phyloP scores from a whole-genome alignment of 1,140 invertebrate genomes.

The Micrasema minimum region DNA sequence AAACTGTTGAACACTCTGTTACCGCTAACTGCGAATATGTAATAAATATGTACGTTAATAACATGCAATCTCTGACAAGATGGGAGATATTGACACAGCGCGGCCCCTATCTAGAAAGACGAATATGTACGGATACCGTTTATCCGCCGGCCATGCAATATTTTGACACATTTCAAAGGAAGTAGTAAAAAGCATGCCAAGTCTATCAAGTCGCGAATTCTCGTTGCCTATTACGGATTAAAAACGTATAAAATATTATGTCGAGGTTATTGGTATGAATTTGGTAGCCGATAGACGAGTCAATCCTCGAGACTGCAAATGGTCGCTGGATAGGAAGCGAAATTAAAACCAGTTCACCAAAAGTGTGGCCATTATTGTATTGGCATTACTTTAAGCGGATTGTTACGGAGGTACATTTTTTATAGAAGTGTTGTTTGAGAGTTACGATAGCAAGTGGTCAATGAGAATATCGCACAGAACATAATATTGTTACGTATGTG shows the following conservation, averaged over 20 bases:
- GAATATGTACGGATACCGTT: neutral
- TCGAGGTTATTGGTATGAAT: constrained; percentile 9
- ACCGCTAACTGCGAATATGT: no score
- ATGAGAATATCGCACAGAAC: constrained; percentile 11
- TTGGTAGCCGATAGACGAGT: constrained; percentile 5
- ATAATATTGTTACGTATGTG: neutral
- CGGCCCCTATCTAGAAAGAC: no score
- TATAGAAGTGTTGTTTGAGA: neutral
- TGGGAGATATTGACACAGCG: no score
- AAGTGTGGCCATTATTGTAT: no score
- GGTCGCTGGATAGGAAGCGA: neutral
- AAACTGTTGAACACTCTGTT: no score
- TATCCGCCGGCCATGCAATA: neutral
- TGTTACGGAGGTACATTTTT: no score
- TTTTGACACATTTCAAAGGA: constrained; percentile 3
- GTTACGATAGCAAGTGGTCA: neutral
- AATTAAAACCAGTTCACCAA: no score
- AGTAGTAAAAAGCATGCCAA: neutral
- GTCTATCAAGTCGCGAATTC: neutral
- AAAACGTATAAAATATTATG: constrained; percentile 14
- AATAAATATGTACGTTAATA: no score
- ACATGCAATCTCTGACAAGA: no score
- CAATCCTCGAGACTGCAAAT: neutral
- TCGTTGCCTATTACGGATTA: constrained; percentile 13
- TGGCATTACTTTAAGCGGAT: no score